Base-by-base conservation (phyloP, 1,140 invertebrate genomes). In the Philotrypesis tridentata region DNA sequence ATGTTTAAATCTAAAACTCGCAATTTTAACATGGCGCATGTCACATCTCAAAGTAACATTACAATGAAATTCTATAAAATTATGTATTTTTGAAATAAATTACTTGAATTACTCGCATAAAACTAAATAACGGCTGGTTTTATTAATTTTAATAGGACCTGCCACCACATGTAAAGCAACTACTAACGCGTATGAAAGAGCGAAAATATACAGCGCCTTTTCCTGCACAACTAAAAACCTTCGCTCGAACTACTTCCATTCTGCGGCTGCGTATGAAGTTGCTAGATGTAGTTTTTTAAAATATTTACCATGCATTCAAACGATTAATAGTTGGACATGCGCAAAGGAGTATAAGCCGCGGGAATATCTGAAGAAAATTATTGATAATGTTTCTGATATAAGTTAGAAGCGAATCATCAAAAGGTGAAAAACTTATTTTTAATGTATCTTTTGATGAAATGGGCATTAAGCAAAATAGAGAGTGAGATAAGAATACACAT, bases 381-480 rank as follows among this genome's bases (percentile, higher is more conserved):
- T 60, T 21, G n/a, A n/a, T 60, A 21, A 60, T n/a, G 12, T 60
- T 3, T 60, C n/a, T n/a, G n/a, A 60, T 21, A 60, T 60, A n/a
- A 3, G n/a, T 60, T 4, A 60, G 4, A 14, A 6, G 4, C 2
- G 55, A 60, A 14, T 4, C 12, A 7, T 2, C 14, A 60, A 60
- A 60, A n/a, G 55, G 55, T 4, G 14, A 60, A 60, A 60, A 21
- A 60, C 14, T 60, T 14, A 67, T 82, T 23, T 84, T 84, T 63
- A 82, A 82, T 82, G 12, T 84, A 21, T 82, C 79, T 1, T 84
- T 82, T 63, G 80, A 84, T 75, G 76, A 84, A 70, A 84, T 84
- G 68, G 23, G 43, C 48, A 82, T 84, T 8, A 84, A 84, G 33
- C 33, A 71, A n/a, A 84, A 65, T 43, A 40, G 17, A 8, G 74